Base-by-base conservation (phyloP, 2,797 vertebrate species). In the Xyrichtys novacula region DNA sequence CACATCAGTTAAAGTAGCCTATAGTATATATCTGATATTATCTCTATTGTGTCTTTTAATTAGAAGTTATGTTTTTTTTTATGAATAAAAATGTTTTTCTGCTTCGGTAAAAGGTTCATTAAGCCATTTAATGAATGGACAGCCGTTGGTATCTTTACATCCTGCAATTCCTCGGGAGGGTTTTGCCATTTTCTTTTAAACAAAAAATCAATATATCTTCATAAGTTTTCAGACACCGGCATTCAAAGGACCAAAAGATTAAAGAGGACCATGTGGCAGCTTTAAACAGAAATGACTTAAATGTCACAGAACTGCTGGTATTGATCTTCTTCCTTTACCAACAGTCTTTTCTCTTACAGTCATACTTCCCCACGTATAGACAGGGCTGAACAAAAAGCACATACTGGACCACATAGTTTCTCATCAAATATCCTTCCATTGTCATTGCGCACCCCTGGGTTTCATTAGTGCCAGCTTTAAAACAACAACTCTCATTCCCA, bases 391-490 rank as follows among this genome's bases (percentile, higher is more conserved):
- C 32, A 53, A 54, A 40, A 57, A 74, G 58, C 61, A 69, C 59
- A 68, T 26, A 78, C 68, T 47, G 65, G 65, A 81, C 65, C 47
- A 58, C 71, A 76, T 62, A 81, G 49, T 73, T 74, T 58, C 49
- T 76, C 85, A 84, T 87, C 75, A 88, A 76, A 87, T 74, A 78
- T 82, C 67, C 59, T 85, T 61, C 68, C 65, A 65, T 88, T 88
- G 84, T 91, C 81, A 80, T 80, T 17, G n/a, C 25, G 47, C 56
- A 55, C 91, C 90, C 85, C 74, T 80, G 88, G 88, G 88, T 78
- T 92, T 90, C 88, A 91, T 91, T 91, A 91, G 81, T 83, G 80
- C 76, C 84, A 89, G 81, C 76, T 79, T 85, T 88, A 88, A 89
- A 81, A 87, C 85, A 90, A 88, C 80, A 89, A 75, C 75, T 82